Percentiles rank a stretch among this genome's conserved stretches.
Conservation (phyloP, 2,797 vertebrate genomes). For the Loriculus beryllinus region DNA sequence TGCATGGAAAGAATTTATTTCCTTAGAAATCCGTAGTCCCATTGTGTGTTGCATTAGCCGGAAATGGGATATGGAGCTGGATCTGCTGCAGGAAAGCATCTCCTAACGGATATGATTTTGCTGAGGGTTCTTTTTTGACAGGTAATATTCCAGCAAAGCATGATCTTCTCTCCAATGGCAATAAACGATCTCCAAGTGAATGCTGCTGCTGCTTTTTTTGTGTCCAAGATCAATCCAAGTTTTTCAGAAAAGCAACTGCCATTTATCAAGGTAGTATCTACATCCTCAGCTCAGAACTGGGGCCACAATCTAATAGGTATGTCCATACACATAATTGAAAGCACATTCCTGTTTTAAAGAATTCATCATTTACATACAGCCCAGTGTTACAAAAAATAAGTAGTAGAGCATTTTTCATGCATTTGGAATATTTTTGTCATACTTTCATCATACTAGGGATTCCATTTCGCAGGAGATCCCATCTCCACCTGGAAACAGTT, state of each 20-base stretch:
- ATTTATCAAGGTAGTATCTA: conserved; percentile 47
- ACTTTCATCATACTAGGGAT: not conserved
- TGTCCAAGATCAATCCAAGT: not conserved
- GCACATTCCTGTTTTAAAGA: conserved; percentile 9
- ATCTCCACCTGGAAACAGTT: not conserved
- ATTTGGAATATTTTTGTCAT: not conserved
- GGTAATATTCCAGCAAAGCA: conserved; percentile 33
- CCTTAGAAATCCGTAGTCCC: conserved; percentile 61
- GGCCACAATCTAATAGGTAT: not conserved
- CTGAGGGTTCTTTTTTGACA: conserved; percentile 45
- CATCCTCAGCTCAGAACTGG: not conserved
- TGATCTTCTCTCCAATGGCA: conserved; percentile 1
- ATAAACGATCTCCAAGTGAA: conserved; percentile 18
- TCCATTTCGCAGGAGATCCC: not conserved
- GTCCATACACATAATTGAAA: not conserved
- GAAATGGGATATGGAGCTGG: conserved; percentile 36
- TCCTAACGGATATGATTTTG: conserved; percentile 48
- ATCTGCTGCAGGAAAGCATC: conserved; percentile 50
- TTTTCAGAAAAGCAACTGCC: conserved; percentile 9
- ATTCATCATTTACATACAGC: not conserved
- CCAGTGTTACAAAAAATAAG: not conserved
- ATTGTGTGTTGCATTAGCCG: conserved; percentile 15
- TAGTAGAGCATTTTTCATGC: not conserved
- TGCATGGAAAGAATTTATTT: conserved; percentile 64
- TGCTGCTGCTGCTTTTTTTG: not conserved